A percentile compares a stretch with the other conserved stretches of the same genome.
Conservation (phyloP, 2,888 invertebrate genomes). For the Barypeithes pellucidus region DNA sequence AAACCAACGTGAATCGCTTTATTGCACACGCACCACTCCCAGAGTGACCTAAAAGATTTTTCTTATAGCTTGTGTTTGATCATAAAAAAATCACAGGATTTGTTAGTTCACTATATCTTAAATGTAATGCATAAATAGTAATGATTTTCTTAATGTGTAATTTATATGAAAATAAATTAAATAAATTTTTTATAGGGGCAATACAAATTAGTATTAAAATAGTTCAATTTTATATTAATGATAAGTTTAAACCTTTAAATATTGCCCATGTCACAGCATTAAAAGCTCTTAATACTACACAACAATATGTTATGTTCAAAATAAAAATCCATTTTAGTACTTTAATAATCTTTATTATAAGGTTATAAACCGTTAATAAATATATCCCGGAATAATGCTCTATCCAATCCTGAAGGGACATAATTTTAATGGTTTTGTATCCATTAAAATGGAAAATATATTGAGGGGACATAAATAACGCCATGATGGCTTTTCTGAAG, state of each 20-base stretch:
- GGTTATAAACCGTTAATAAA: slow-evolving; percentile 60
- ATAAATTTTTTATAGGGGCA: too few species aligned
- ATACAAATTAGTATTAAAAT: too few species aligned
- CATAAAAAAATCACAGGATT: too few species aligned
- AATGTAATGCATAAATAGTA: too few species aligned
- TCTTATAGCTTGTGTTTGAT: too few species aligned
- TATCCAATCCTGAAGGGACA: slow-evolving; percentile 58
- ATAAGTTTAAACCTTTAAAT: not conserved
- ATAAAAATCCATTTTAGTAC: slow-evolving; percentile 48
- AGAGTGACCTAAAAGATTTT: too few species aligned
- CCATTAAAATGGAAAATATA: slow-evolving; percentile 56
- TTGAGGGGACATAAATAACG: slow-evolving; percentile 54
- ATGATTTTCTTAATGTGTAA: too few species aligned
- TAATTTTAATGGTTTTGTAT: slow-evolving; percentile 57
- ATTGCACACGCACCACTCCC: too few species aligned
- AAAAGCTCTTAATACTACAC: slow-evolving; percentile 32
- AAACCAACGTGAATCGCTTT: too few species aligned
- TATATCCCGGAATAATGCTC: slow-evolving; percentile 57
- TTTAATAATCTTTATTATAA: slow-evolving; percentile 60
- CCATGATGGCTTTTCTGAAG: slow-evolving; percentile 51
- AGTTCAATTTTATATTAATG: not conserved
- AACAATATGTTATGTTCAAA: slow-evolving; percentile 42
- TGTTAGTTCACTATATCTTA: too few species aligned
- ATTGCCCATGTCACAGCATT: not conserved
- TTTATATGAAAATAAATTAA: too few species aligned